These are phyloP conservation scores for Protosalanx chinensis DNA, from an alignment of 2,797 vertebrate species.

Conservation along the genomic window DNA sequence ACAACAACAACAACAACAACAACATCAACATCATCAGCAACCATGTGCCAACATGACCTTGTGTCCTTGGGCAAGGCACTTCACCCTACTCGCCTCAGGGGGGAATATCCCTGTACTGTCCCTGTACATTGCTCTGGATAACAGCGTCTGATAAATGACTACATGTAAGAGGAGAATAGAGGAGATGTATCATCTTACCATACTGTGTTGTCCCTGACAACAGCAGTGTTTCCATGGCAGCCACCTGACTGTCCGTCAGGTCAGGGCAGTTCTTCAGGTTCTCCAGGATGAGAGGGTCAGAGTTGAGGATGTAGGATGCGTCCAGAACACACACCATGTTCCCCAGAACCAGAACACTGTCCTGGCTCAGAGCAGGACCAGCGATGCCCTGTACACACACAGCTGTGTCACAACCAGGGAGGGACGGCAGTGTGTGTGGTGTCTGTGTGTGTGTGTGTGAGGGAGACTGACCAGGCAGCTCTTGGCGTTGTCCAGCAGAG, in stretches of 20 bases:
- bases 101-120: too few species aligned
- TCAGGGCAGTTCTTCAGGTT: conserved; percentile 59
- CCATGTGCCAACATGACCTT: too few species aligned
- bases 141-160: too few species aligned
- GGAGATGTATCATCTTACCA: conserved; percentile 43
- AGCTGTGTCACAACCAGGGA: neutral
- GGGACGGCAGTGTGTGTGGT: neutral
- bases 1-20: too few species aligned
- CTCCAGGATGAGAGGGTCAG: conserved; percentile 65
- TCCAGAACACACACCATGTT: conserved; percentile 70
- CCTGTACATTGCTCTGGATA: too few species aligned
- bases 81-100: too few species aligned
- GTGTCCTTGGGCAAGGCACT: too few species aligned
- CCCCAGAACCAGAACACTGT: conserved; percentile 62
- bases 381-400: conserved; percentile 56
- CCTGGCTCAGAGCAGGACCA: conserved; percentile 48
- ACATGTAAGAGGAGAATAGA: too few species aligned
- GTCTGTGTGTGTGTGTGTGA: neutral
- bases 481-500: conserved; percentile 58
- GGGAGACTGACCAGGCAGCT: conserved; percentile 65
- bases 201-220: conserved; percentile 49
- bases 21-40: too few species aligned
- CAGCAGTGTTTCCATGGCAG: conserved; percentile 50
- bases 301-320: conserved; percentile 58
- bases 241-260: conserved; percentile 37